A percentile compares a stretch with the other conserved stretches of the same genome.
Conservation (phyloP, 2,797 vertebrate species). For the Petrocephalus sullivani region DNA sequence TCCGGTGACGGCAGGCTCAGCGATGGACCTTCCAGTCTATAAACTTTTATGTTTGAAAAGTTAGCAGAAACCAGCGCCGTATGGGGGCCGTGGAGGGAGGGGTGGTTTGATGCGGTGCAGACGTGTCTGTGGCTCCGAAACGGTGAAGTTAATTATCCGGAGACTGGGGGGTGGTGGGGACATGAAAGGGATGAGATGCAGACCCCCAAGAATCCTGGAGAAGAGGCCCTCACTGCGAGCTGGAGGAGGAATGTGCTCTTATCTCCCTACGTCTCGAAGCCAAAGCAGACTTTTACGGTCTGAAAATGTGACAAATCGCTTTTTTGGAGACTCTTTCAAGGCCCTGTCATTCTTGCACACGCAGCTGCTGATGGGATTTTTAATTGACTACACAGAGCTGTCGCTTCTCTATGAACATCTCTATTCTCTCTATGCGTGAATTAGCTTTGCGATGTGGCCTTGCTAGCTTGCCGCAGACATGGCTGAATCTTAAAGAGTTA, state of each 20-base stretch:
- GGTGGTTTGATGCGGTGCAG: conserved; percentile 31
- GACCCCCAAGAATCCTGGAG: neutral
- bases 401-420: neutral
- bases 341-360: neutral
- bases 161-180: conserved; percentile 40
- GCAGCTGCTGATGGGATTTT: neutral
- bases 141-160: conserved; percentile 55
- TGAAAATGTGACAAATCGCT: conserved; percentile 5
- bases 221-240: neutral
- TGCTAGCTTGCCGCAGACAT: too few species aligned
- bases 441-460: neutral
- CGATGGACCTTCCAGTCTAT: conserved; percentile 57
- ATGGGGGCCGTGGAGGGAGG: conserved; percentile 57
- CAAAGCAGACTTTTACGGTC: neutral
- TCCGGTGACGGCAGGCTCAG: conserved; percentile 54
- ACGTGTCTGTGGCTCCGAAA: conserved; percentile 32
- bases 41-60: conserved; percentile 58
- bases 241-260: neutral
- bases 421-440: neutral
- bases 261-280: neutral
- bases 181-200: conserved; percentile 13
- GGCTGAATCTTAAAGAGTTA: too few species aligned
- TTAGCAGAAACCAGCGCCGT: conserved; percentile 54
- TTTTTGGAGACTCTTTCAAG: neutral
- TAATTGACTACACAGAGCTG: neutral